These are phyloP conservation scores for Drosophila obscura DNA, from an alignment of 1,140 invertebrate genomes.

Conservation along the genomic window DNA sequence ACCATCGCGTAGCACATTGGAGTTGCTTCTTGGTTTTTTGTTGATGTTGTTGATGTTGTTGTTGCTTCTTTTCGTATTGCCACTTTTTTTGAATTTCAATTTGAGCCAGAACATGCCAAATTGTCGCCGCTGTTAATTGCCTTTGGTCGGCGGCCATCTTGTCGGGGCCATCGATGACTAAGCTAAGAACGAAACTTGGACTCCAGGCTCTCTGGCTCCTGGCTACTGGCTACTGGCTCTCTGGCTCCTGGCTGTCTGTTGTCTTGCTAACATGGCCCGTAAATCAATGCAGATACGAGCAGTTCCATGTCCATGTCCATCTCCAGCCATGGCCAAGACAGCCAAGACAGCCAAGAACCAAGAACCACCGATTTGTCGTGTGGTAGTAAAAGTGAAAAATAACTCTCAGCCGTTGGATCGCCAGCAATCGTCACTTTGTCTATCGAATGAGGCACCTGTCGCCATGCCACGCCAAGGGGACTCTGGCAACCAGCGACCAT, in stretches of 20 bases:
- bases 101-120: slow-evolving; percentile 53
- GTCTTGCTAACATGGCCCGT: slow-evolving; percentile 43
- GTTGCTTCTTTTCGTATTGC: slow-evolving; percentile 16
- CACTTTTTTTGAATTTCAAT: slow-evolving; percentile 62
- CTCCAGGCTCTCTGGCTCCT: slow-evolving; percentile 8
- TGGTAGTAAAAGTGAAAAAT: slow-evolving; percentile 78
- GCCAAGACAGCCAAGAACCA: slow-evolving; percentile 3
- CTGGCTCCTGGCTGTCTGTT: slow-evolving; percentile 21
- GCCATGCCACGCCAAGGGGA: slow-evolving; percentile 13
- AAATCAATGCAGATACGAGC: slow-evolving; percentile 54
- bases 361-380: neutral
- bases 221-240: slow-evolving; percentile 1
- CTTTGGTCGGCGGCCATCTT: slow-evolving; percentile 35
- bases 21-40: slow-evolving; percentile 9
- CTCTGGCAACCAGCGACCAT: slow-evolving; percentile 5
- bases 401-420: slow-evolving; percentile 41
- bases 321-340: slow-evolving; percentile 1
- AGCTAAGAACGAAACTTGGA: slow-evolving; percentile 11
- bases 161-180: slow-evolving; percentile 37
- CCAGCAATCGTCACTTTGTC: slow-evolving; percentile 39
- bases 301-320: slow-evolving; percentile 17
- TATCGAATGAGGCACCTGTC: slow-evolving; percentile 72
- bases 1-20: slow-evolving; percentile 20
- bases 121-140: slow-evolving; percentile 71
- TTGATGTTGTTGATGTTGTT: slow-evolving; percentile 7